Conservation (phyloP, 2,888 invertebrate genomes). For the Pyrochroa serraticornis region DNA sequence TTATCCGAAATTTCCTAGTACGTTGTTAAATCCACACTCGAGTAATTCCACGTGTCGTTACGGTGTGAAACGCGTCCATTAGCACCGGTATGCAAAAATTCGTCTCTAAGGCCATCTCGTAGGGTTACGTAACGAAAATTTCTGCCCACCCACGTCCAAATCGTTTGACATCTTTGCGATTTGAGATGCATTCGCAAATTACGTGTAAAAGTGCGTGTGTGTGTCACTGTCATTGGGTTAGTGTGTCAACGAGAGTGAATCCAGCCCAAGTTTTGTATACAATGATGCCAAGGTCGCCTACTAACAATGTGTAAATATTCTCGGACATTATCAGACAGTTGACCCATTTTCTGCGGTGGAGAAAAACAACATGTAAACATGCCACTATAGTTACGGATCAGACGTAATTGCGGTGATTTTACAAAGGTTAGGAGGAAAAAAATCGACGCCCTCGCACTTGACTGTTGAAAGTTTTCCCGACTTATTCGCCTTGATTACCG, state of each 20-base stretch:
- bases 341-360: constrained; percentile 34
- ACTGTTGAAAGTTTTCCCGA: no score
- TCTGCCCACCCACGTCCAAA: no score
- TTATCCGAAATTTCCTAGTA: no score
- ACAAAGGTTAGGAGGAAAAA: no score
- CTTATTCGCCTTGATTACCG: no score
- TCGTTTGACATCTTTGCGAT: neutral
- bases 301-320: constrained; percentile 37
- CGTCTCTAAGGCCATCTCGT: no score
- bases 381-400: constrained; percentile 1
- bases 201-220: constrained; percentile 30
- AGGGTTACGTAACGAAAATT: no score
- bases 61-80: no score
- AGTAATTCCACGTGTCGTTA: no score
- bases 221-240: constrained; percentile 52
- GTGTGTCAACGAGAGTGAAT: constrained; percentile 53
- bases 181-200: constrained; percentile 10
- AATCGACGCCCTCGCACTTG: no score
- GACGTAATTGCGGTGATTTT: neutral
- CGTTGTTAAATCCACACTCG: no score
- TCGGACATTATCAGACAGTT: constrained; percentile 39
- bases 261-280: constrained; percentile 41
- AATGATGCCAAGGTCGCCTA: constrained; percentile 37
- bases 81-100: no score
- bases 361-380: constrained; percentile 28